Evolutionary conservation across 2,888 invertebrate species (phyloP).

Genomic region (Operophtera brumata): DNA sequence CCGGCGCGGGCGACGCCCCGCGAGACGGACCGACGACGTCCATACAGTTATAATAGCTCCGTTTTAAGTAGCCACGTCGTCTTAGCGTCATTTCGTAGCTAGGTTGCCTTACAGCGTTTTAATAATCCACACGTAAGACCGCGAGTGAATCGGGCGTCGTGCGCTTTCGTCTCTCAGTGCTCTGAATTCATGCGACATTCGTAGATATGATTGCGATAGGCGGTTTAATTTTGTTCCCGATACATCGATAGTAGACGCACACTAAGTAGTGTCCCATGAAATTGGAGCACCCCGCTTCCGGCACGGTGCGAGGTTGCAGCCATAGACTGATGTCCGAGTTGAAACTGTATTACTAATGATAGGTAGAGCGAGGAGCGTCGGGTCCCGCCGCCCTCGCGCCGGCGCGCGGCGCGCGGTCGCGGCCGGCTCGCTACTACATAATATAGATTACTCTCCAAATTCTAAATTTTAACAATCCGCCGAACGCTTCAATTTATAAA

Average conservation of each 20-base stretch:
- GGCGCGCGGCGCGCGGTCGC: slow-evolving; percentile 23
- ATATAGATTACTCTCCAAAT: slow-evolving; percentile 58
- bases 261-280: slow-evolving; percentile 26
- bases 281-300: slow-evolving; percentile 31
- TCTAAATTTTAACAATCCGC: slow-evolving; percentile 65
- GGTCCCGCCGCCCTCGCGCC: slow-evolving; percentile 35
- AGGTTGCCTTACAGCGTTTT: slow-evolving; percentile 17
- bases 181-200: slow-evolving; percentile 39
- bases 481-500: slow-evolving; percentile 72
- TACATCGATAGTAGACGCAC: slow-evolving; percentile 27
- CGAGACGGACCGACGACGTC: slow-evolving; percentile 24
- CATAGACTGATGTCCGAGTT: slow-evolving; percentile 23
- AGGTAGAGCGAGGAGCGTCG: slow-evolving; percentile 19
- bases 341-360: slow-evolving; percentile 21
- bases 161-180: slow-evolving; percentile 36
- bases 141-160: slow-evolving; percentile 39
- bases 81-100: slow-evolving; percentile 28
- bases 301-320: slow-evolving; percentile 28
- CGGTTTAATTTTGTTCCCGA: slow-evolving; percentile 27
- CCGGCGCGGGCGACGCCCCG: slow-evolving; percentile 45
- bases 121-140: slow-evolving; percentile 12
- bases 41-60: slow-evolving; percentile 27
- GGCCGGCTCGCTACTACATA: slow-evolving; percentile 39
- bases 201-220: slow-evolving; percentile 27
- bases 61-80: slow-evolving; percentile 29